Base-by-base conservation (phyloP, 2,888 invertebrate species). In the Rhodophaea formosa region DNA sequence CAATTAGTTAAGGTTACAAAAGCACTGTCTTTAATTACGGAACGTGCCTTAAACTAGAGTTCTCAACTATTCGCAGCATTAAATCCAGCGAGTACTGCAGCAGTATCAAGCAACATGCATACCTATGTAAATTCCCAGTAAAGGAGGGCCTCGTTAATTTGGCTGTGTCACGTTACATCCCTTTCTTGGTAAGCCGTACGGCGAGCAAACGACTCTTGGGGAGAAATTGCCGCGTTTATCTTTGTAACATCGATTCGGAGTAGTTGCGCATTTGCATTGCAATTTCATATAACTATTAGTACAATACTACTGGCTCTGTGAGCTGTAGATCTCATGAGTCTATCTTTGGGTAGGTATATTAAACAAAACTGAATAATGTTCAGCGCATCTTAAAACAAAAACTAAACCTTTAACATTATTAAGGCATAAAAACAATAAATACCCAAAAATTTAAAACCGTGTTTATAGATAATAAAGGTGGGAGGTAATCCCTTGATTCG, bases 161-260 rank as follows among this genome's bases (percentile, higher is more conserved):
- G 80, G 75, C 66, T 81, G 83, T 87, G 88, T 88, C 86, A 84
- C 77, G 79, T 86, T 72, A 86, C 87, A 84, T 84, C 87, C 89
- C 87, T 83, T 88, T 87, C 87, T 86, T 82, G 77, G 88, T 87
- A 80, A 80, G 74, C 71, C 73, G 64, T 42, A 52, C 52, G 42
- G 52, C 23, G 23, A 23, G 2, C 23, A 23, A 23, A 23, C 23
- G 23, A 5, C 23, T n/a, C n/a, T n/a, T 5, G 53, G 53, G 15
- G 43, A 12, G 44, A 16, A 53, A 53, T 42, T 43, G 42, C 53
- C 12, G 15, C 53, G 53, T 53, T 53, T 53, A 53, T 53, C 53
- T 53, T 53, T n/a, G 43, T 53, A 44, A 43, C 17, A 53, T 53
- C 53, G 53, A 53, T 53, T 53, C 15, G 44, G 12, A 12, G 39